These are phyloP conservation scores for Tetraodon nigroviridis DNA, from an alignment of 2,113 vertebrate species.

Conservation along the genomic window DNA sequence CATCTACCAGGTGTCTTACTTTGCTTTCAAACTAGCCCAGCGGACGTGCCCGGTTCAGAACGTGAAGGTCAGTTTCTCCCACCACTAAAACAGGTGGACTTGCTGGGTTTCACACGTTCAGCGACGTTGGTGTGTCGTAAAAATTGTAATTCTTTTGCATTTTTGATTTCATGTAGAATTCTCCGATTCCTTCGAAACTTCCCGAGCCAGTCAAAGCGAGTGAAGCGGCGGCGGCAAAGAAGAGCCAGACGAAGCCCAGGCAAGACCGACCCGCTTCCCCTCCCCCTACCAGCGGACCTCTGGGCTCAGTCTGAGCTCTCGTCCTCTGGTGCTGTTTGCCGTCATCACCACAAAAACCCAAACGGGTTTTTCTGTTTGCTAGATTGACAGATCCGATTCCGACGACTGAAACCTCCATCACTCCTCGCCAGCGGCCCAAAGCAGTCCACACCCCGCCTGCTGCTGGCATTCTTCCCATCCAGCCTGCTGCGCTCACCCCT, in stretches of 20 bases:
- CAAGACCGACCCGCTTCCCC: conserved; percentile 53
- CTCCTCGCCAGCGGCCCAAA: conserved; percentile 95
- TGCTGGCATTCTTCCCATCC: conserved; percentile 91
- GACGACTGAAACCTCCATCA: conserved; percentile 96
- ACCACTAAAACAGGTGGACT: conserved; percentile 25
- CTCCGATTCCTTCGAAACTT: conserved; percentile 88
- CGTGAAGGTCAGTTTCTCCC: conserved; percentile 79
- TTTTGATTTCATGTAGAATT: conserved; percentile 77
- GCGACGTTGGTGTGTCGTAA: no score
- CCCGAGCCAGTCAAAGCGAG: conserved; percentile 95
- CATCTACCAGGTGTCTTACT: conserved; percentile 95
- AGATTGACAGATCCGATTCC: conserved; percentile 96
- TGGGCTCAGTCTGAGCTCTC: conserved; percentile 16
- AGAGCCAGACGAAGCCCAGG: conserved; percentile 91
- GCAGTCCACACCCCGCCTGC: conserved; percentile 91
- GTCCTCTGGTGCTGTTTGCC: conserved; percentile 29
- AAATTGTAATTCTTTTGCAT: neutral
- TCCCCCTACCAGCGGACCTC: conserved; percentile 19
- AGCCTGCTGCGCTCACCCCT: conserved; percentile 91
- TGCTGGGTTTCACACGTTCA: conserved; percentile 7
- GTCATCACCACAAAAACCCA: conserved; percentile 35
- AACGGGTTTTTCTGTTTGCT: conserved; percentile 11
- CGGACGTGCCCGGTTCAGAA: conserved; percentile 92
- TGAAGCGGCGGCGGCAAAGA: conserved; percentile 95
- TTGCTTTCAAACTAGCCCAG: conserved; percentile 90